phyloP scores from a whole-genome alignment of 2,113 vertebrate genomes.

The Lophura nycthemera region DNA sequence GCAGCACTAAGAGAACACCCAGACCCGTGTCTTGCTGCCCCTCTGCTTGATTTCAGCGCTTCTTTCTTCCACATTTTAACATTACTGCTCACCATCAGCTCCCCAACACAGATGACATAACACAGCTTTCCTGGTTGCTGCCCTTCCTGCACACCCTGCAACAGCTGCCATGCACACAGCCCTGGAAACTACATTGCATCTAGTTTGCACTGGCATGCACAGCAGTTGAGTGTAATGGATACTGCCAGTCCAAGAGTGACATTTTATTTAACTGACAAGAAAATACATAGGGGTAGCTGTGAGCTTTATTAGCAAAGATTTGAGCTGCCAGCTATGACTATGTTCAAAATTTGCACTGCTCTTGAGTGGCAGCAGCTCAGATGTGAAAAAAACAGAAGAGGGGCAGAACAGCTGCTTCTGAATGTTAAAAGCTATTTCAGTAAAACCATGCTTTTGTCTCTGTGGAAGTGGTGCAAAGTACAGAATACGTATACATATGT shows the following conservation, averaged over 20 bases:
- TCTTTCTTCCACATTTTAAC: accelerated
- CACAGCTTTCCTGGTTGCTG: accelerated
- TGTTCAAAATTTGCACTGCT: background rate
- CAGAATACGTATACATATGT: accelerated
- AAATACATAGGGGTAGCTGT: background rate
- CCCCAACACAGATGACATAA: accelerated
- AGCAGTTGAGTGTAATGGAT: background rate
- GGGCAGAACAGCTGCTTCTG: background rate
- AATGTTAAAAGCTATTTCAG: background rate
- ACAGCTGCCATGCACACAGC: accelerated
- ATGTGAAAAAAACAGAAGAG: background rate
- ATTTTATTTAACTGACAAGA: conserved; percentile 13
- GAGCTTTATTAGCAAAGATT: background rate
- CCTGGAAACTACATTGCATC: accelerated
- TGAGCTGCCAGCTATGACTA: background rate
- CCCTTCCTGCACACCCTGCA: accelerated
- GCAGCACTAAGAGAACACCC: background rate
- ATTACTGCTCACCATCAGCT: accelerated
- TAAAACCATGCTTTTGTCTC: background rate
- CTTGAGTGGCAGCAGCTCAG: background rate
- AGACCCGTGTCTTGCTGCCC: accelerated
- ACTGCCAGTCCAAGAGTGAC: background rate
- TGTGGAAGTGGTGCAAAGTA: background rate
- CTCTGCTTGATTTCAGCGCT: accelerated
- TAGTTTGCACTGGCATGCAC: background rate